Conservation (phyloP, 64 coral and sea anemone species). For the Orbicella faveolata region DNA sequence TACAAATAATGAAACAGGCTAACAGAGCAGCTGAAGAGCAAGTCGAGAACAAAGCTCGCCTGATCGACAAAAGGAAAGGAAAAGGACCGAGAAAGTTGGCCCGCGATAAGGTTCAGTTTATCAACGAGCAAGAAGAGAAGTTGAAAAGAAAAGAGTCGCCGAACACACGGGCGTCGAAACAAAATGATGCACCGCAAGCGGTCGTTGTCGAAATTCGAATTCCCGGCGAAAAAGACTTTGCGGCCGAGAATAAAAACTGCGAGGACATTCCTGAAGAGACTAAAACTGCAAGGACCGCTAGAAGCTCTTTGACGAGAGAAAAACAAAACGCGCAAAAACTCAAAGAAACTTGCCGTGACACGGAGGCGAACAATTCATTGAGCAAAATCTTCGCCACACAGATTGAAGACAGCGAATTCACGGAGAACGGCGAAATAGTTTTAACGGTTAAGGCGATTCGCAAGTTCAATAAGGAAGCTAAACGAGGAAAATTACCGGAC, state of each 20-base stretch:
- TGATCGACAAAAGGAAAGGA: neutral
- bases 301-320: neutral
- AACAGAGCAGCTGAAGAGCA: neutral
- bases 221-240: conserved; percentile 9
- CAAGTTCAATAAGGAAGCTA: neutral
- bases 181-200: neutral
- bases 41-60: neutral
- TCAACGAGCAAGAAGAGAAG: conserved; percentile 24
- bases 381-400: neutral
- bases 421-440: neutral
- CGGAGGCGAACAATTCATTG: neutral
- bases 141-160: neutral
- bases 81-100: conserved; percentile 32
- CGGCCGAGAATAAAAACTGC: neutral
- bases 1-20: conserved; percentile 8
- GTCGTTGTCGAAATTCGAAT: neutral
- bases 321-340: neutral
- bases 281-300: neutral
- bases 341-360: neutral
- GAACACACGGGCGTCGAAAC: neutral
- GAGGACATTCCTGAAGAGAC: neutral
- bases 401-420: neutral
- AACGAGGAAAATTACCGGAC: conserved; percentile 6
- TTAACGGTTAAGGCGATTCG: neutral
- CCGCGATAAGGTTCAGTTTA: conserved; percentile 4